Evolutionary conservation across 2,888 invertebrate species (phyloP).

Genomic region (Tiphia femorata): DNA sequence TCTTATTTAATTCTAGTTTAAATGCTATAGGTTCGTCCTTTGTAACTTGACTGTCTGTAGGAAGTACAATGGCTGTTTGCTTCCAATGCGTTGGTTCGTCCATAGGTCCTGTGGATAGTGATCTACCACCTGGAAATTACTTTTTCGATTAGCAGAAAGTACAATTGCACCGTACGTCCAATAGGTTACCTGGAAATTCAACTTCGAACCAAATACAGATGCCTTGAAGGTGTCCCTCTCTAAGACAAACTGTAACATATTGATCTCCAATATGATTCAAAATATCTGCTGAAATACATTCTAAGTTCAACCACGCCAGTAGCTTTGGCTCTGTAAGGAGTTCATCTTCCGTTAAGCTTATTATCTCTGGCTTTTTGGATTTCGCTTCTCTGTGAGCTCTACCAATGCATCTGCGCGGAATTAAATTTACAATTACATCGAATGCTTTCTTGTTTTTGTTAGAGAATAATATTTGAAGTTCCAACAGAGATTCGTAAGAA

Average conservation of each 20-base stretch:
- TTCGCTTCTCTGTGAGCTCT: slow-evolving; percentile 75
- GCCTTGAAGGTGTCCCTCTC: slow-evolving; percentile 78
- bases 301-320: slow-evolving; percentile 78
- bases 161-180: no score
- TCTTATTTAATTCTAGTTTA: slow-evolving; percentile 75
- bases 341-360: slow-evolving; percentile 71
- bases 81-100: slow-evolving; percentile 79
- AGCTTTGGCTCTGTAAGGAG: slow-evolving; percentile 77
- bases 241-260: slow-evolving; percentile 69
- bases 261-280: slow-evolving; percentile 74
- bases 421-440: background rate
- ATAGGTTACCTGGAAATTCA: no score
- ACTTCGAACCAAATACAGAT: slow-evolving; percentile 87
- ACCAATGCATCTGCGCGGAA: slow-evolving; percentile 70
- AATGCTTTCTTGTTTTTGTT: background rate
- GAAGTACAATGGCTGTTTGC: slow-evolving; percentile 82
- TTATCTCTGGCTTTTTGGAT: slow-evolving; percentile 77
- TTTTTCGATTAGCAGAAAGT: no score
- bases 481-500: background rate
- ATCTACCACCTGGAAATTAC: slow-evolving; percentile 71
- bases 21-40: slow-evolving; percentile 78
- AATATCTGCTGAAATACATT: slow-evolving; percentile 74
- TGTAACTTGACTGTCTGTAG: slow-evolving; percentile 74
- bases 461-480: background rate
- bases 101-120: slow-evolving; percentile 74